These are phyloP conservation scores for Rhinatrema bivittatum DNA, from an alignment of 2,797 vertebrate genomes.

Conservation along the genomic window DNA sequence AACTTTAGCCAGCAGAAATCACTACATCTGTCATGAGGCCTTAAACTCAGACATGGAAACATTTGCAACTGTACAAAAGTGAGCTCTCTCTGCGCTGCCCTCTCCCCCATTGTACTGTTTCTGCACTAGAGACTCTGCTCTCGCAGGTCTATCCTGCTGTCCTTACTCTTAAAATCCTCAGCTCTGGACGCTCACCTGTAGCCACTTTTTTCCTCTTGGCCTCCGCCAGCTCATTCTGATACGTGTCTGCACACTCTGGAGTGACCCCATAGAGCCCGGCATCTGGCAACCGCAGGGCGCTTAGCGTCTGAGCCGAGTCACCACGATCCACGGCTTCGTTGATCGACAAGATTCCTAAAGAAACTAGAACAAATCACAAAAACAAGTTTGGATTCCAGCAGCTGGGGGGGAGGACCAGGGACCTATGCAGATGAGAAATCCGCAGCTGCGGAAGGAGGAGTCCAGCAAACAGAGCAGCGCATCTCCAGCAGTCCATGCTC, in stretches of 20 bases:
- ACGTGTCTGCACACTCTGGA: conserved; percentile 77
- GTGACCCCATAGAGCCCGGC: conserved; percentile 89
- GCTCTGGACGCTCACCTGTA: conserved; percentile 62
- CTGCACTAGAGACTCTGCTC: neutral
- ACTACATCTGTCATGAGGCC: too few relatives aligned
- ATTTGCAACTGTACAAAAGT: too few relatives aligned
- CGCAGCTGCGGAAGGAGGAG: too few relatives aligned
- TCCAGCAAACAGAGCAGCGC: too few relatives aligned
- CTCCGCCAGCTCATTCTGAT: conserved; percentile 75
- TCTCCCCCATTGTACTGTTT: too few relatives aligned
- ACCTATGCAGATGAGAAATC: too few relatives aligned
- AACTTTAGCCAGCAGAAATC: too few relatives aligned
- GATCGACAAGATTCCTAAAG: conserved; percentile 79
- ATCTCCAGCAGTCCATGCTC: too few relatives aligned
- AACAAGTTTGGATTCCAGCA: too few relatives aligned
- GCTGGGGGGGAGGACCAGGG: too few relatives aligned
- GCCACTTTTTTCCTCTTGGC: conserved; percentile 63
- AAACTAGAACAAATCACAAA: conserved; percentile 68
- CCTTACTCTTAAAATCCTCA: neutral
- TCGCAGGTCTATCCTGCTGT: neutral
- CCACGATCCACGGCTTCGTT: conserved; percentile 80
- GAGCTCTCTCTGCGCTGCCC: too few relatives aligned
- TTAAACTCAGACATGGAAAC: too few relatives aligned
- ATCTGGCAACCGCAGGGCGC: conserved; percentile 68
- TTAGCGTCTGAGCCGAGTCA: conserved; percentile 66